Percentiles rank a stretch among this genome's conserved stretches.
Evolutionary conservation across 2,113 vertebrate genomes (phyloP).

Genomic region (Lagenorhynchus albirostris): DNA sequence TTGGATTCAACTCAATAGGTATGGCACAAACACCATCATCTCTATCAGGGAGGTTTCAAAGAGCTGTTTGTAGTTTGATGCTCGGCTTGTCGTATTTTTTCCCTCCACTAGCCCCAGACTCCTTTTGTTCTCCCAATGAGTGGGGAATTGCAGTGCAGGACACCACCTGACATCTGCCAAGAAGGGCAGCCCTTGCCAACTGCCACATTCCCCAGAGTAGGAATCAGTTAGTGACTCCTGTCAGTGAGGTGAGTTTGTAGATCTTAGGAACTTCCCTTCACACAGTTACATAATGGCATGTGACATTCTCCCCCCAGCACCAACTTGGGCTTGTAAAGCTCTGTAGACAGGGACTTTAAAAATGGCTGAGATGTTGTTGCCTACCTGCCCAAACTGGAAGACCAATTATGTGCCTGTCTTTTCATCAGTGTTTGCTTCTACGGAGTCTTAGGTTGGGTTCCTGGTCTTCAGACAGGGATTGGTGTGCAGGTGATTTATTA

Average conservation of each 20-base stretch:
- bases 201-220: conserved; percentile 37
- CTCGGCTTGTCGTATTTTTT: conserved; percentile 57
- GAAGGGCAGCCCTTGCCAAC: conserved; percentile 39
- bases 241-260: conserved; percentile 35
- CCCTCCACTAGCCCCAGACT: conserved; percentile 46
- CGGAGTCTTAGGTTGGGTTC: background rate
- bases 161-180: conserved; percentile 43
- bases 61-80: conserved; percentile 68
- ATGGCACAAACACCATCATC: conserved; percentile 54
- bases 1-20: conserved; percentile 55
- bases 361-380: background rate
- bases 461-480: background rate
- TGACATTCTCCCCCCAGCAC: background rate
- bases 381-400: background rate
- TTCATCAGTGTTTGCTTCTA: background rate
- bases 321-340: background rate
- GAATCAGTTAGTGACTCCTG: conserved; percentile 19
- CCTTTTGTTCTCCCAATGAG: conserved; percentile 69
- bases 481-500: background rate
- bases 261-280: conserved; percentile 23
- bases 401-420: background rate
- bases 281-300: conserved; percentile 5
- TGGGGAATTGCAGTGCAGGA: conserved; percentile 55
- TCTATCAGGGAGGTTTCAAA: conserved; percentile 72
- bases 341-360: background rate